Evolutionary conservation across 2,797 vertebrate species (phyloP), one percentile per base, ranked within the genome.

Genomic region (Petrocephalus schoutedeni): DNA sequence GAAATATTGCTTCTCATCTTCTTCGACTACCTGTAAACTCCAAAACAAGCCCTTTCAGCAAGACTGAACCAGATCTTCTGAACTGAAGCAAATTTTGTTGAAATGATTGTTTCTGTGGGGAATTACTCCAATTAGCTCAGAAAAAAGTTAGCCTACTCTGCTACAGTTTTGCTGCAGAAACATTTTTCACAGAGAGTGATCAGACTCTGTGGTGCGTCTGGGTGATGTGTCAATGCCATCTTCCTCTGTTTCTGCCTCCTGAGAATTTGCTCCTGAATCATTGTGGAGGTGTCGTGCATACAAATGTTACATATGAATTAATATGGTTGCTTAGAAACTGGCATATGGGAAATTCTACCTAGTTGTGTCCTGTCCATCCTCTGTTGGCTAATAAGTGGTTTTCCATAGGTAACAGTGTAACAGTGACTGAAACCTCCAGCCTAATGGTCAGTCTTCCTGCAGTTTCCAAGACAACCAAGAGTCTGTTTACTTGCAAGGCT

Each of bases 391-490:
- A 71, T 71, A 71, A 71, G 28, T 0, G 0, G 4, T 71, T 16
- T 71, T 71, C 12, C 14, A 36, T 36, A 36, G 64, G 28, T 71
- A 36, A 49, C 41, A 45, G 16, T 77, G 36, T 71, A 36, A 49
- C 41, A 45, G 16, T 77, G 36, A 77, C 16, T 77, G 74, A n/a
- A 49, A 77, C 36, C 74, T 9, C 36, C 19, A 0, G 16, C 74
- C n/a, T 49, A 77, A 71, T 1, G 4, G 64, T 77, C 32, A 77
- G 16, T 12, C 19, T 19, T 77, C 19, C 74, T 7, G 36, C 74
- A 49, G 74, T 85, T 57, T 85, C 21, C 49, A 32, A 57, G 53
- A 85, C 82, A 83, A 82, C 77, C 77, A 21, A 84, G 82, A 84
- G 49, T 54, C 51, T 23, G 10, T 54, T 84, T 84, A 54, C 82